phyloP scores from a whole-genome alignment of 2,113 vertebrate genomes.

The Thunnus maccoyii region DNA sequence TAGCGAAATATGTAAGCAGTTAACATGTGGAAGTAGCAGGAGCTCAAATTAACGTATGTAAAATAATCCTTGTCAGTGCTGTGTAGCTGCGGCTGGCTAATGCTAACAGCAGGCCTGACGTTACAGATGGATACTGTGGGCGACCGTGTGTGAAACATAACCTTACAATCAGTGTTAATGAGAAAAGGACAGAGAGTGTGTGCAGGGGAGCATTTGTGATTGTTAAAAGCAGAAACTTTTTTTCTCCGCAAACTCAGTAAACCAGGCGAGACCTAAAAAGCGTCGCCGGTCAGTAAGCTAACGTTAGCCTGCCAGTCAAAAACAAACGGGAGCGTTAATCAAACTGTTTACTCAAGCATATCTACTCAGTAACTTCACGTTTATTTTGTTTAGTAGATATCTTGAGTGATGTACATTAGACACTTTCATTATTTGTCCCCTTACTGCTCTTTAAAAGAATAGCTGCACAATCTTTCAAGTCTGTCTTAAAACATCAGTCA shows the following conservation, averaged over 20 bases:
- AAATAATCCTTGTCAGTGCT: neutral
- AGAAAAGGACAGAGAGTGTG: too few relatives aligned
- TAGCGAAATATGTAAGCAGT: neutral
- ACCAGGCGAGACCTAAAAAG: neutral
- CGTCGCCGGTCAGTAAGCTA: neutral
- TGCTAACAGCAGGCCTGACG: conserved; percentile 60
- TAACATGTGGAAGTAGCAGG: neutral
- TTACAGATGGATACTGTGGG: neutral
- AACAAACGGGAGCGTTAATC: neutral
- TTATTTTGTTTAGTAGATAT: neutral
- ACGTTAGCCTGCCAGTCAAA: conserved; percentile 6
- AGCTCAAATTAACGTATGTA: too few relatives aligned
- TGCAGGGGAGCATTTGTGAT: accelerated
- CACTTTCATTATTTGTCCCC: neutral
- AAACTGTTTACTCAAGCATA: neutral
- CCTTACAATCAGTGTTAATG: accelerated
- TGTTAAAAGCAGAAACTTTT: neutral
- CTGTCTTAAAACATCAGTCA: too few relatives aligned
- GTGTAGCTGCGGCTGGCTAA: conserved; percentile 52
- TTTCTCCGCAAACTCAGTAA: neutral
- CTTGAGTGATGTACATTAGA: accelerated
- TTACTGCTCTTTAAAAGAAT: too few relatives aligned
- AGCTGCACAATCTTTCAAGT: too few relatives aligned
- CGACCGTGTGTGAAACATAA: neutral
- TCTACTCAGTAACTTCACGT: neutral